A percentile compares a stretch with the other conserved stretches of the same genome.
These are phyloP conservation scores for Philonicus albiceps DNA, from an alignment of 2,888 invertebrate genomes.

Conservation along the genomic window DNA sequence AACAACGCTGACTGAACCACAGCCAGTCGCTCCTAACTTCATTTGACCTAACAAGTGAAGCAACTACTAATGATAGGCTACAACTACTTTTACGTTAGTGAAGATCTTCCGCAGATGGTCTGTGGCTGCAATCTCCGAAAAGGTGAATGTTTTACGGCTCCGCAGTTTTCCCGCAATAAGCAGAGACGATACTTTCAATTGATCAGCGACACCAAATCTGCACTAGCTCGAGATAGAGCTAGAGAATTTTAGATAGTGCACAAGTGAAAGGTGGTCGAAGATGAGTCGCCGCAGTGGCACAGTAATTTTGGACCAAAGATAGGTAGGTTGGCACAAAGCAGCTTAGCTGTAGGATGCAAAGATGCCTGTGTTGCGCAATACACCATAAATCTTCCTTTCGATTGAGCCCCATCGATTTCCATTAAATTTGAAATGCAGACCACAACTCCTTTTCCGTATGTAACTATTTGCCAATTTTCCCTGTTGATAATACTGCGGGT, in stretches of 20 bases:
- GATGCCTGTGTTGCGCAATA: not conserved
- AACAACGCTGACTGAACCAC: not conserved
- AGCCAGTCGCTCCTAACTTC: not conserved
- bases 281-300: not conserved
- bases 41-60: not conserved
- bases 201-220: not conserved
- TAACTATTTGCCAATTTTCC: not conserved
- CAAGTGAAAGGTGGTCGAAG: not conserved
- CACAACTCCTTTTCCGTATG: not conserved
- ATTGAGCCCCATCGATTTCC: not conserved
- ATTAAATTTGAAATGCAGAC: not conserved
- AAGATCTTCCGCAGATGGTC: not conserved
- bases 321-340: not conserved
- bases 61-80: not conserved
- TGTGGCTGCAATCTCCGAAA: not conserved
- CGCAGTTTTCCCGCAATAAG: not conserved
- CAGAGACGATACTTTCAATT: slow-evolving; percentile 2
- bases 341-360: not conserved
- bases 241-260: not conserved
- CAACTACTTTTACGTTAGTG: not conserved
- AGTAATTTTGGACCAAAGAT: not conserved
- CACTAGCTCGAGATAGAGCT: not conserved
- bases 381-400: not conserved
- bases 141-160: not conserved
- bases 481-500: not conserved